A percentile compares a stretch with the other conserved stretches of the same genome.
Conservation (phyloP, 1,140 invertebrate species). For the Leptinotarsa texana region DNA sequence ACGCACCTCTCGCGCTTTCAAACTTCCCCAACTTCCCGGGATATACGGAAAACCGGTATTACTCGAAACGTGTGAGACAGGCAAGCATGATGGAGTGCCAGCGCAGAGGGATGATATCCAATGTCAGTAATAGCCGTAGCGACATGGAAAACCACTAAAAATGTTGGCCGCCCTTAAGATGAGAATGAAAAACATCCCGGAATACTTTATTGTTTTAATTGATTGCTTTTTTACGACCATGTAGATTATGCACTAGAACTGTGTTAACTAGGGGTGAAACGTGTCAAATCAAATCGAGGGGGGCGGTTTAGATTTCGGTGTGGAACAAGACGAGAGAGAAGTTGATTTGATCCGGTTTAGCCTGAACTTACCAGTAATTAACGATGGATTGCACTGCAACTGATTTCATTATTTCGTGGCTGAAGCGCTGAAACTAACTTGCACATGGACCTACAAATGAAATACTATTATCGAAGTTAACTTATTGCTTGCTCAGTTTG, state of each 20-base stretch:
- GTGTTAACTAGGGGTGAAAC: background rate
- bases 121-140: conserved; percentile 5
- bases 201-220: conserved; percentile 20
- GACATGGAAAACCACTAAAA: conserved; percentile 19
- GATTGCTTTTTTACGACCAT: conserved; percentile 13
- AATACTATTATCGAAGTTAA: too few relatives aligned
- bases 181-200: conserved; percentile 9
- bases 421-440: too few relatives aligned
- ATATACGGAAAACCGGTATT: background rate
- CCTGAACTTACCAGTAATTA: too few relatives aligned
- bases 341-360: too few relatives aligned
- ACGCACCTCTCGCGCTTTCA: too few relatives aligned
- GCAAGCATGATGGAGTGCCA: conserved; percentile 7
- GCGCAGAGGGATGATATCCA: conserved; percentile 9
- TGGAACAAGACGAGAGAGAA: too few relatives aligned
- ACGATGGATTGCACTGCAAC: too few relatives aligned
- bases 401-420: too few relatives aligned
- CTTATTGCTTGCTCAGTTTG: too few relatives aligned
- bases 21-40: background rate
- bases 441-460: too few relatives aligned
- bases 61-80: background rate
- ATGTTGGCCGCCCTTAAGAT: conserved; percentile 15
- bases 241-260: conserved; percentile 12
- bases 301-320: too few relatives aligned
- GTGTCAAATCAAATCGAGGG: too few relatives aligned